Conservation (phyloP, 2,797 vertebrate genomes). For the Miichthys miiuy region DNA sequence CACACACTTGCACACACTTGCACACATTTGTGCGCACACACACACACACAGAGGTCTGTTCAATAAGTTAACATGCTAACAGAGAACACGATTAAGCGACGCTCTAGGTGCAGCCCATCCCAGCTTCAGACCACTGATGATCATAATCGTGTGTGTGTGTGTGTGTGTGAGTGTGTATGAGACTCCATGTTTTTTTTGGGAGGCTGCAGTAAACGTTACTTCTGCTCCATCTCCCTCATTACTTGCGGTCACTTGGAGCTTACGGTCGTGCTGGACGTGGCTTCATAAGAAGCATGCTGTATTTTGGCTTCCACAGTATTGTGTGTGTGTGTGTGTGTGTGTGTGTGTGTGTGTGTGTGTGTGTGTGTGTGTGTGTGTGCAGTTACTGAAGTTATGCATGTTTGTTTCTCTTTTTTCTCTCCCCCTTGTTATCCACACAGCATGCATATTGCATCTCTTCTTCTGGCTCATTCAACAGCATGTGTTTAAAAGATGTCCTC, state of each 20-base stretch:
- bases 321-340: conserved; percentile 20
- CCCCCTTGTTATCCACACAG: conserved; percentile 55
- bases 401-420: conserved; percentile 33
- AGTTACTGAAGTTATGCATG: conserved; percentile 35
- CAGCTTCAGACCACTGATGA: conserved; percentile 45
- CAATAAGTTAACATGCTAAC: conserved; percentile 73
- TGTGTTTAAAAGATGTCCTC: conserved; percentile 60
- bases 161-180: conserved; percentile 6
- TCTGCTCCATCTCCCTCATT: conserved; percentile 76
- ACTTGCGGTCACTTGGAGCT: conserved; percentile 79
- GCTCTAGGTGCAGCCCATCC: conserved; percentile 65
- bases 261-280: conserved; percentile 67
- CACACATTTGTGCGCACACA: conserved; percentile 31
- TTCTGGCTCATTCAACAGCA: conserved; percentile 59
- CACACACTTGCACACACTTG: conserved; percentile 38
- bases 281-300: conserved; percentile 65
- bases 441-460: conserved; percentile 66
- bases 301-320: conserved; percentile 61
- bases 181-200: conserved; percentile 65
- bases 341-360: conserved; percentile 14
- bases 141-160: conserved; percentile 20
- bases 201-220: conserved; percentile 72
- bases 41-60: conserved; percentile 49
- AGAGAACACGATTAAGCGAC: conserved; percentile 57
- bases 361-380: background rate